Base-by-base conservation (phyloP, 2,888 invertebrate species). In the Mythimna impura region DNA sequence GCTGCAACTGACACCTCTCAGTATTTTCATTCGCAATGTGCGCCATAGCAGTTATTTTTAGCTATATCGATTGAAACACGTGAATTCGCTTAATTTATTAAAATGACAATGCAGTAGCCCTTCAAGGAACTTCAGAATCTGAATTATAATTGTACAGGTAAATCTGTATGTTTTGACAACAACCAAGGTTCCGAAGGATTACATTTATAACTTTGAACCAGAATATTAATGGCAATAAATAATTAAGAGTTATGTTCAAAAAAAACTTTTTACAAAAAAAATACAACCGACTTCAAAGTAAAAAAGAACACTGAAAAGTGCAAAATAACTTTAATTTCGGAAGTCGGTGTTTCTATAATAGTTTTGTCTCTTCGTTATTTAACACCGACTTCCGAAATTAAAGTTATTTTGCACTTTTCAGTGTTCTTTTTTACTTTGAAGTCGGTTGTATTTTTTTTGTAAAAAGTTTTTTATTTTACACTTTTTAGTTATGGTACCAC, bases 81-180 rank as follows among this genome's bases (percentile, higher is more conserved):
- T 14, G 36, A 22, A 50, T 43, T 65, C 64, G 58, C 74, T 25
- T 8, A 30, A 22, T 47, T 43, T 62, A 55, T 34, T n/a, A 43
- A 36, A 30, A 60, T 10, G 17, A 50, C 87, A 91, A 30, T 14
- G 30, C 34, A 40, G n/a, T 22, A 34, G 22, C 22, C n/a, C 20
- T 47, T 65, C 8, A 30, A 14, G 17, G 20, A 43, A 65, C 58
- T 58, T n/a, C 2, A 1, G 8, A 50, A 61, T 61, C 43, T 22
- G 12, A 52, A 47, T 20, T 12, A 34, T 34, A 2, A 9, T 34
- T 40, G 12, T 20, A 43, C 14, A 30, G 12, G 36, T 62, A 2
- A 36, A 25, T 43, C 9, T 22, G 22, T 7, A 43, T 43, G 40
- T 40, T 9, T 69, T 54, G 47, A 22, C 22, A 43, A 17, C 25